These are phyloP conservation scores for Chrysomallon squamiferum DNA, from an alignment of 1,140 invertebrate genomes.

Conservation along the genomic window DNA sequence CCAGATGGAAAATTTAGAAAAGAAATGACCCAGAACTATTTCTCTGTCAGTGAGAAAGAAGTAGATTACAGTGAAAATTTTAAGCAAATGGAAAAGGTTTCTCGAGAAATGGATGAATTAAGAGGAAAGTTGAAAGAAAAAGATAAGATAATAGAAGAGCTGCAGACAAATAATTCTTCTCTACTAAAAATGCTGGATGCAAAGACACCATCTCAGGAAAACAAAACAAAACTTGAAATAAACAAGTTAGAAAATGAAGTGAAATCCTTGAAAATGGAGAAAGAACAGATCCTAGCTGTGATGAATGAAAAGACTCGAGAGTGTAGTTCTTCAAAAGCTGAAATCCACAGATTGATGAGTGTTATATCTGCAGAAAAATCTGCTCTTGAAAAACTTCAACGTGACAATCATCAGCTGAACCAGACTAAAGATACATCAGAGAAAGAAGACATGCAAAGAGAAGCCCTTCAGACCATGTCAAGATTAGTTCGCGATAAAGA, in stretches of 20 bases:
- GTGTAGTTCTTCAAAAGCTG: slow-evolving; percentile 59
- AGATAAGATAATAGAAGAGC: slow-evolving; percentile 49
- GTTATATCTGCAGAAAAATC: slow-evolving; percentile 59
- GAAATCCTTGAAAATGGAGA: slow-evolving; percentile 51
- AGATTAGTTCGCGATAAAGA: slow-evolving; percentile 64
- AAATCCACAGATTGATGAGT: slow-evolving; percentile 63
- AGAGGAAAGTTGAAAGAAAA: slow-evolving; percentile 40
- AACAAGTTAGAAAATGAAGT: slow-evolving; percentile 57
- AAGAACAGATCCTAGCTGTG: slow-evolving; percentile 63
- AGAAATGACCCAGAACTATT: background rate
- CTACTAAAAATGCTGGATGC: slow-evolving; percentile 56
- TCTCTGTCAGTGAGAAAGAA: background rate
- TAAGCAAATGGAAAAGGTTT: slow-evolving; percentile 17
- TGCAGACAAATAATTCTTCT: slow-evolving; percentile 51
- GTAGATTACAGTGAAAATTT: slow-evolving; percentile 10
- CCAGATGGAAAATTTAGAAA: background rate
- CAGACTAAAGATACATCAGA: slow-evolving; percentile 30
- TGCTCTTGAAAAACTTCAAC: slow-evolving; percentile 60
- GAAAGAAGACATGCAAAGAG: slow-evolving; percentile 60
- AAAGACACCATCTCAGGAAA: slow-evolving; percentile 38
- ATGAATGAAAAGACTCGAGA: slow-evolving; percentile 64
- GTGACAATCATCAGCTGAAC: slow-evolving; percentile 54
- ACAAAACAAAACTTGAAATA: slow-evolving; percentile 41
- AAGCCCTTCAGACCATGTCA: slow-evolving; percentile 62
- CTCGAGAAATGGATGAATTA: slow-evolving; percentile 36